Base-by-base conservation (phyloP, 2,797 vertebrate genomes). In the Scolopax bukidnonensis region DNA sequence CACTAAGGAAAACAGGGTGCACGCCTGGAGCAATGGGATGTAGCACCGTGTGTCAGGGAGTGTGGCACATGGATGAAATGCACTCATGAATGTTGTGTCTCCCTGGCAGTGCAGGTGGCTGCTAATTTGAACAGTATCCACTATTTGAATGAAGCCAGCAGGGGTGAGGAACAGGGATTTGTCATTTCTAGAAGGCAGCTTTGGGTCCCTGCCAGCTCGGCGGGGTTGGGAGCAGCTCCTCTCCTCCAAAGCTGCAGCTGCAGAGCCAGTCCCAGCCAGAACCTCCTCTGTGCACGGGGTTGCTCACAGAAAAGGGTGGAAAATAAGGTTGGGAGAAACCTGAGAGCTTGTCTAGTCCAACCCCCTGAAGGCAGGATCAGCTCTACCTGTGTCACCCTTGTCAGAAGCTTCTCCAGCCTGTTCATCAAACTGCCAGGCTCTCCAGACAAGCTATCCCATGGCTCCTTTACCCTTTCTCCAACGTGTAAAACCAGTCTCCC, bases 161-260 rank as follows among this genome's bases (percentile, higher is more conserved):
- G 88, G 93, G 78, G 88, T 90, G 88, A 84, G 84, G 93, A 93
- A 33, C 47, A 51, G 51, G 90, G 71, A 89, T 94, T 96, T 96
- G 90, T 87, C 84, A 83, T 94, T 93, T 79, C 92, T 94, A 41
- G 84, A 78, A 96, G 93, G 84, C 20, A 11, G 90, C 84, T 90
- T 93, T 95, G 92, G 84, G 86, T 70, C 51, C 56, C 36, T 95
- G 93, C 91, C 96, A 96, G 84, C 96, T 93, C 78, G 6, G 63
- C 1, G 0, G 87, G 95, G 56, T 56, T 70, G 84, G 87, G 91
- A 95, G 40, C 68, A 87, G 71, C 70, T 93, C 68, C 71, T 93
- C 87, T 91, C 51, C 30, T 89, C 94, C 84, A 91, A 60, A 85
- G 78, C 15, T 11, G 84, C 93, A 96, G 95, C 94, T 95, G 93